Conservation (phyloP, 1,140 invertebrate genomes). For the Tetramorium alpestre region DNA sequence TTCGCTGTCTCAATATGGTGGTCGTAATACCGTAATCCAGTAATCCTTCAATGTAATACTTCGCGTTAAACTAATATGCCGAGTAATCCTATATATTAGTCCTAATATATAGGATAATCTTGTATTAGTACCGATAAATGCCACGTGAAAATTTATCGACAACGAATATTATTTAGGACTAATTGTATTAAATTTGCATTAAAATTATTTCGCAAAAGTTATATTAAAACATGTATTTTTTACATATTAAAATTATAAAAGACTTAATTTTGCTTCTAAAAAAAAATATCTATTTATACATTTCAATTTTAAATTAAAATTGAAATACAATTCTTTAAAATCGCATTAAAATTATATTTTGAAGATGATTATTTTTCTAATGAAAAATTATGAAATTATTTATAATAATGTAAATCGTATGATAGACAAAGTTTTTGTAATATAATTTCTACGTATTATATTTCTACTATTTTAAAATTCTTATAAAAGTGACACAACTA, state of each 20-base stretch:
- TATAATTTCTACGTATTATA: background rate
- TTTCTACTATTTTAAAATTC: background rate
- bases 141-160: background rate
- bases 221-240: background rate
- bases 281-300: background rate
- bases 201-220: background rate
- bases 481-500: background rate
- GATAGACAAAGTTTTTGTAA: background rate
- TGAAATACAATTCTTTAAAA: slow-evolving; percentile 1
- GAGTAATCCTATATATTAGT: slow-evolving; percentile 15
- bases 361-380: background rate
- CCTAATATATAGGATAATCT: slow-evolving; percentile 19
- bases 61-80: slow-evolving; percentile 29
- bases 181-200: background rate
- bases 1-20: slow-evolving; percentile 37
- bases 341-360: background rate
- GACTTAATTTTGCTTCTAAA: background rate
- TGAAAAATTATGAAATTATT: background rate
- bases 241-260: background rate
- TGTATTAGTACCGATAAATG: background rate
- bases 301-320: slow-evolving; percentile 17
- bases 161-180: background rate
- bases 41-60: slow-evolving; percentile 20
- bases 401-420: background rate
- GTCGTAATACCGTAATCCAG: slow-evolving; percentile 20